Conservation (phyloP, 2,797 vertebrate species). For the Eulemur coronatus region DNA sequence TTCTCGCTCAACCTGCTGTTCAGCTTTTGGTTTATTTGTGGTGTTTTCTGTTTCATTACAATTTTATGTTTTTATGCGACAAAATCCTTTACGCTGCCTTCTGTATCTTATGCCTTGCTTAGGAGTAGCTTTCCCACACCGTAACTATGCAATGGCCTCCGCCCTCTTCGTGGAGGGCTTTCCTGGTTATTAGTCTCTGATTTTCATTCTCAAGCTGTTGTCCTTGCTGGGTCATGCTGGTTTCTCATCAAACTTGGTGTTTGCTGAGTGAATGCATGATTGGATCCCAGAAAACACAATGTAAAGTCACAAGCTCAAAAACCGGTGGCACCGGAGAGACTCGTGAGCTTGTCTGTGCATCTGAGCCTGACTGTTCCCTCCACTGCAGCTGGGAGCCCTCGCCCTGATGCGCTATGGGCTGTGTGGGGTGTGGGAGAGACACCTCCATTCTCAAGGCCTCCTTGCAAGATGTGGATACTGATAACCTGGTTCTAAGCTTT, state of each 20-base stretch:
- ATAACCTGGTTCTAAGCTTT: not conserved
- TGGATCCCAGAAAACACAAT: not conserved
- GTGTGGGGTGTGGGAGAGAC: not conserved
- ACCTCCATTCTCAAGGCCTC: not conserved
- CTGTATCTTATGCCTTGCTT: not conserved
- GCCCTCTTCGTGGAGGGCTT: no score
- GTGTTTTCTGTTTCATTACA: not conserved
- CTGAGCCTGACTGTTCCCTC: not conserved
- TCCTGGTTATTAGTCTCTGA: not conserved
- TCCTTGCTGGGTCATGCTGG: not conserved
- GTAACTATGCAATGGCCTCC: accelerated
- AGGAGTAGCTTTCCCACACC: not conserved
- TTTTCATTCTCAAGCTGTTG: not conserved
- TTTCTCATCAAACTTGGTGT: not conserved
- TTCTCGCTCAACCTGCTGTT: not conserved
- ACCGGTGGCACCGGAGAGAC: not conserved
- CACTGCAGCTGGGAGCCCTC: not conserved
- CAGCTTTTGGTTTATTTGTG: not conserved
- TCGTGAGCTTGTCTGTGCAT: not conserved
- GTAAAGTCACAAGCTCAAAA: not conserved
- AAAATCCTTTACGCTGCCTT: not conserved
- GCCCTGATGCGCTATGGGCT: not conserved
- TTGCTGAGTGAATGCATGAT: not conserved
- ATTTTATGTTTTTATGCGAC: not conserved
- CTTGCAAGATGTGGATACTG: not conserved